Evolutionary conservation across 1,140 invertebrate genomes (phyloP).

Genomic region (Lepidurus arcticus): DNA sequence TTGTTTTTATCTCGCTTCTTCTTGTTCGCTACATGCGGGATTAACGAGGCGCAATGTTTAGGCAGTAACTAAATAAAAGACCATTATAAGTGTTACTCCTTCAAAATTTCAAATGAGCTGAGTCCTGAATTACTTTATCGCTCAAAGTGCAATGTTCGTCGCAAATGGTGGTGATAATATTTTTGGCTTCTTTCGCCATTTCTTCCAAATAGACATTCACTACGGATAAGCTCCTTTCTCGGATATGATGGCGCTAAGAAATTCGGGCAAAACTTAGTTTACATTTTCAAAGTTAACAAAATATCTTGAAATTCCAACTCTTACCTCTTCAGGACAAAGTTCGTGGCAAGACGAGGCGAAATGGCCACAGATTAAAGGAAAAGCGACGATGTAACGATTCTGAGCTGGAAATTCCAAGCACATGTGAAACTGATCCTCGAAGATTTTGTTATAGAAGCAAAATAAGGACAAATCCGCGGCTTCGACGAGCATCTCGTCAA

Average conservation of each 20-base stretch:
- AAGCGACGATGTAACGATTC: conserved; percentile 94
- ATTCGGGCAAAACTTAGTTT: conserved; percentile 27
- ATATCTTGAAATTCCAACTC: conserved; percentile 26
- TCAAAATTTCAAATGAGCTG: conserved; percentile 24
- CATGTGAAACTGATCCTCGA: conserved; percentile 98
- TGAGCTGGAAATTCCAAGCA: conserved; percentile 96
- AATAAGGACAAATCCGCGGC: conserved; percentile 96
- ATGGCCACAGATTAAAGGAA: conserved; percentile 94
- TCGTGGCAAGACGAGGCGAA: conserved; percentile 97
- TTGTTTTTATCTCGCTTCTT: conserved; percentile 77
- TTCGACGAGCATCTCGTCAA: conserved; percentile 95
- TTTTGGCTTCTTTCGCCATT: conserved; percentile 98
- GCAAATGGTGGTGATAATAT: conserved; percentile 96
- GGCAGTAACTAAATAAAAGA: conserved; percentile 60
- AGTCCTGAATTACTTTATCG: conserved; percentile 57
- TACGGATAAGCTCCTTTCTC: conserved; percentile 89
- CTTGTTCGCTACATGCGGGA: conserved; percentile 77
- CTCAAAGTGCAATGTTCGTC: conserved; percentile 93
- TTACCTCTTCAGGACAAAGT: conserved; percentile 91
- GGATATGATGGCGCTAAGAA: conserved; percentile 76
- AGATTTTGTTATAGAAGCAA: conserved; percentile 93
- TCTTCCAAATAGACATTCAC: conserved; percentile 97
- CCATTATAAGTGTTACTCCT: conserved; percentile 30
- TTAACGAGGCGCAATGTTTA: conserved; percentile 86
- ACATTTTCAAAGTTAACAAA: conserved; percentile 20